Conservation (phyloP, 1,140 invertebrate genomes). For the Lamellibrachia luymesi region DNA sequence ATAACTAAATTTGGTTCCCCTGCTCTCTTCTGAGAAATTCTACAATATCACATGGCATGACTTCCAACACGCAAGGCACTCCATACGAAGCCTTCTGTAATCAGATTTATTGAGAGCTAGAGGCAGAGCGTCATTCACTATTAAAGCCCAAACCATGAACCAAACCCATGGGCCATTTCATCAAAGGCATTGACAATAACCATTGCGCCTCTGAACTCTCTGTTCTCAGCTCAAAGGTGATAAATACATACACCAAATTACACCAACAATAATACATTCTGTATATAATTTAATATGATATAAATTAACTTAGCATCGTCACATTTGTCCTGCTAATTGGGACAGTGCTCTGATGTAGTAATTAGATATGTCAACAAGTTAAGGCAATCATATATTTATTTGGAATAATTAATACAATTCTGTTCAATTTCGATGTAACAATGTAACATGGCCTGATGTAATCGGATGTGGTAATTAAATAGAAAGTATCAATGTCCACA, state of each 20-base stretch:
- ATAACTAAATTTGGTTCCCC: too few relatives aligned
- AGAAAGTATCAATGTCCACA: neutral
- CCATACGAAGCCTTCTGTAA: neutral
- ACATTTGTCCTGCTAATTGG: neutral
- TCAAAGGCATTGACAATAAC: neutral
- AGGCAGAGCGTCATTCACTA: neutral
- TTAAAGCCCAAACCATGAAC: neutral
- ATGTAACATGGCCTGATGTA: neutral
- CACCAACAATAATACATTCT: neutral
- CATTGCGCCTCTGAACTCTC: neutral
- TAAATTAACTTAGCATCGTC: neutral
- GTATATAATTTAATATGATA: neutral
- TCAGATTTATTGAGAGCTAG: neutral
- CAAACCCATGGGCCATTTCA: neutral
- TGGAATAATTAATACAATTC: neutral
- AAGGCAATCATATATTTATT: neutral
- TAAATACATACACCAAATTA: neutral
- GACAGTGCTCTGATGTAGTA: neutral
- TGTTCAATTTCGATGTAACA: neutral
- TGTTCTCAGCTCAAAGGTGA: too few relatives aligned
- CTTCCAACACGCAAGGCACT: neutral
- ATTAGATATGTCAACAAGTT: neutral
- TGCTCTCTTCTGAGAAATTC: neutral
- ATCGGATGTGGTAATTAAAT: neutral
- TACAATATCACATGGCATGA: neutral